Evolutionary conservation across 2,113 vertebrate genomes (phyloP).

Genomic region (Sakesphorus luctuosus): DNA sequence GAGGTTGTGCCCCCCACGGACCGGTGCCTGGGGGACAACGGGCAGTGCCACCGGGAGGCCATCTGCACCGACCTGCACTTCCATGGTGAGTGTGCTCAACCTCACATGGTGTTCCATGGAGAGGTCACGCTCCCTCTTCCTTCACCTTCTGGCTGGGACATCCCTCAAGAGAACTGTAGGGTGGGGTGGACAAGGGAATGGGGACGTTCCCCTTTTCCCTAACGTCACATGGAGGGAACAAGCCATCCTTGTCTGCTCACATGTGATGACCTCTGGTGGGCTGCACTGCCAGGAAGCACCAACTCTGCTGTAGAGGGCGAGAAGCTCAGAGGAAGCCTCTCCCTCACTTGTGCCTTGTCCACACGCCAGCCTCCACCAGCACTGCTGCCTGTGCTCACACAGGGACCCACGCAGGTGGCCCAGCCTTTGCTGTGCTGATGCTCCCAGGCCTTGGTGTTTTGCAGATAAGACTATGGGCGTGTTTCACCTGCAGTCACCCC

Average conservation of each 20-base stretch:
- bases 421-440: background rate
- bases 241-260: background rate
- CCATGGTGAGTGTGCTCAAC: conserved; percentile 79
- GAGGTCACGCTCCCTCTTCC: background rate
- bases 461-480: conserved; percentile 90
- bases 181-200: background rate
- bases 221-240: accelerated
- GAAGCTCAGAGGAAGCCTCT: background rate
- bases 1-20: conserved; percentile 81
- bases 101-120: background rate
- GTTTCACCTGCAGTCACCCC: conserved; percentile 86
- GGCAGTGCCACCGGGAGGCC: conserved; percentile 84
- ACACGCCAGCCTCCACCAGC: background rate
- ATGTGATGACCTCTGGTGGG: background rate
- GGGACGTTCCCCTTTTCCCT: background rate
- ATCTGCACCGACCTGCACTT: conserved; percentile 90
- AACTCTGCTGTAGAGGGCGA: accelerated
- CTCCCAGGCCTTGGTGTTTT: background rate
- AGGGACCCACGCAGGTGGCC: background rate
- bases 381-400: background rate
- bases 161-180: background rate
- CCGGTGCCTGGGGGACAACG: conserved; percentile 85
- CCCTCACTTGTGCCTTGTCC: background rate
- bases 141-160: background rate
- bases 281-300: background rate